Conservation (phyloP, 2,797 vertebrate species). For the Chelonia mydas region DNA sequence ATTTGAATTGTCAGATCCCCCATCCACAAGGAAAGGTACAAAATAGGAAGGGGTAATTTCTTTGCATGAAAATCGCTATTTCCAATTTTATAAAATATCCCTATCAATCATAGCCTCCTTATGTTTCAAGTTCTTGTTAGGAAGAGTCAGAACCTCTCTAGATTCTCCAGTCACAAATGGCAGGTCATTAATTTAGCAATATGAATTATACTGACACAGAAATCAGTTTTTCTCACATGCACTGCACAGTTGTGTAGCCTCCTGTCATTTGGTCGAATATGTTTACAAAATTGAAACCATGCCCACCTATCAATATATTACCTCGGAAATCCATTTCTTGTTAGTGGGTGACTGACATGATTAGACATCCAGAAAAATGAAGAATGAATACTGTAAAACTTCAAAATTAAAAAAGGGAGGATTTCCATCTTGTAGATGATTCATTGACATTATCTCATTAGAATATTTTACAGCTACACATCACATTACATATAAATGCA, state of each 20-base stretch:
- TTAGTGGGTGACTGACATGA: background rate
- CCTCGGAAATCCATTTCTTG: background rate
- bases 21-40: background rate
- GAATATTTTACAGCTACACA: background rate
- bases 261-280: background rate
- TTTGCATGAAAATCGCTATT: background rate
- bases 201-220: background rate
- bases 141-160: background rate
- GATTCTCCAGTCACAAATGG: background rate
- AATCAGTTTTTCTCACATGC: background rate
- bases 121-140: background rate
- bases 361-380: background rate
- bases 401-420: background rate
- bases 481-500: fast-evolving
- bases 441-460: background rate
- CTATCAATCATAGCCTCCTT: background rate
- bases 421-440: too few relatives aligned
- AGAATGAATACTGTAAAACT: background rate
- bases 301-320: background rate
- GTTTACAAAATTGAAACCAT: background rate
- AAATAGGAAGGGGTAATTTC: background rate
- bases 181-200: background rate
- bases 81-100: background rate
- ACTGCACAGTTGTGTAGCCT: background rate
- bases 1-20: background rate